phyloP scores from a whole-genome alignment of 2,888 invertebrate genomes.

The Limnephilus auricula region DNA sequence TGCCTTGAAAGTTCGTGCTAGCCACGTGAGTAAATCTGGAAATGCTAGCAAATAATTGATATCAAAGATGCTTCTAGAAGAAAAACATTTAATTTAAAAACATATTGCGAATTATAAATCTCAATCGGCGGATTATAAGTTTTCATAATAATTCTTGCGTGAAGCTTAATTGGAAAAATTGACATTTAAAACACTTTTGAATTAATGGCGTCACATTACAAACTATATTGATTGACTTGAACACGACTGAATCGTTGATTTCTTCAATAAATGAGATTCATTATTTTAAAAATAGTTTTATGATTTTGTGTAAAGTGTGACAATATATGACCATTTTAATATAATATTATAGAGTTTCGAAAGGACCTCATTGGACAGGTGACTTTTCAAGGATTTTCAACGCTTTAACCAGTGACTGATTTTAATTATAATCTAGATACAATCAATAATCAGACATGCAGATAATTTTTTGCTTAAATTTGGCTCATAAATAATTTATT shows the following conservation, averaged over 20 bases:
- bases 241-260: too few relatives aligned
- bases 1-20: slow-evolving; percentile 32
- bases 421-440: slow-evolving; percentile 21
- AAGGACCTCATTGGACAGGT: neutral
- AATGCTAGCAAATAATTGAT: neutral
- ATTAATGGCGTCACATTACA: neutral
- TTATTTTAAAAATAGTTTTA: too few relatives aligned
- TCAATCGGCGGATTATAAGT: neutral
- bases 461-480: neutral
- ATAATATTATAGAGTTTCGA: neutral
- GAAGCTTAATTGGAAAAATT: neutral
- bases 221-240: too few relatives aligned
- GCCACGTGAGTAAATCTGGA: neutral
- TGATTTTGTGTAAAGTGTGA: neutral
- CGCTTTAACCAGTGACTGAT: neutral
- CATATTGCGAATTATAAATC: neutral
- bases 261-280: too few relatives aligned
- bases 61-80: neutral
- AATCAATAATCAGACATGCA: neutral
- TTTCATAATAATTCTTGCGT: neutral
- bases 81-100: neutral
- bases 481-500: neutral
- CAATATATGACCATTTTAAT: neutral
- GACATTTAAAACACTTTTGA: neutral
- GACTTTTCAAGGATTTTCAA: neutral